These are phyloP conservation scores for Poecile montanus DNA, from an alignment of 2,797 vertebrate genomes.

Conservation along the genomic window DNA sequence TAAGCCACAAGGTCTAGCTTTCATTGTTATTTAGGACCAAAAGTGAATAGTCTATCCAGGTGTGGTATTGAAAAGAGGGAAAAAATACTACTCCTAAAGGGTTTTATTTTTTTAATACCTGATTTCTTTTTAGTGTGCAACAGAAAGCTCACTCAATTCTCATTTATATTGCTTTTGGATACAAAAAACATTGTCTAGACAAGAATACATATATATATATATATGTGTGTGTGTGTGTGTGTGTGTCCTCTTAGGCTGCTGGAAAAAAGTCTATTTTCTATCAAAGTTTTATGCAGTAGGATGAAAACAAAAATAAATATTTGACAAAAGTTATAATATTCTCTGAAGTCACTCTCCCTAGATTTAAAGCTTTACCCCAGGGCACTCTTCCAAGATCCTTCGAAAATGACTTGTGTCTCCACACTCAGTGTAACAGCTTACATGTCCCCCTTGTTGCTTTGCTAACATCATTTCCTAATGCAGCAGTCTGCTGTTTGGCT, in stretches of 20 bases:
- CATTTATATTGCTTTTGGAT: not conserved
- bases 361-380: conserved; percentile 27
- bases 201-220: not conserved
- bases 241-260: not conserved
- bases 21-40: not conserved
- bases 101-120: not conserved
- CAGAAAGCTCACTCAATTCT: not conserved
- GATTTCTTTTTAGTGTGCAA: not conserved
- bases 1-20: not conserved
- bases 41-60: not conserved
- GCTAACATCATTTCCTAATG: conserved; percentile 36
- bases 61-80: not conserved
- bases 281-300: not conserved
- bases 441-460: not conserved
- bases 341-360: not conserved
- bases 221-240: not conserved
- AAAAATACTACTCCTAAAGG: not conserved
- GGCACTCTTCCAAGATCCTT: conserved; percentile 36
- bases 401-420: not conserved
- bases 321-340: not conserved
- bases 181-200: conserved; percentile 10
- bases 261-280: conserved; percentile 3
- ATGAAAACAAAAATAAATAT: conserved; percentile 30
- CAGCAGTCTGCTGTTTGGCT: conserved; percentile 39
- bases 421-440: not conserved